Evolutionary conservation across 2,888 invertebrate species (phyloP).

Genomic region (Rhyacophila evoluta): DNA sequence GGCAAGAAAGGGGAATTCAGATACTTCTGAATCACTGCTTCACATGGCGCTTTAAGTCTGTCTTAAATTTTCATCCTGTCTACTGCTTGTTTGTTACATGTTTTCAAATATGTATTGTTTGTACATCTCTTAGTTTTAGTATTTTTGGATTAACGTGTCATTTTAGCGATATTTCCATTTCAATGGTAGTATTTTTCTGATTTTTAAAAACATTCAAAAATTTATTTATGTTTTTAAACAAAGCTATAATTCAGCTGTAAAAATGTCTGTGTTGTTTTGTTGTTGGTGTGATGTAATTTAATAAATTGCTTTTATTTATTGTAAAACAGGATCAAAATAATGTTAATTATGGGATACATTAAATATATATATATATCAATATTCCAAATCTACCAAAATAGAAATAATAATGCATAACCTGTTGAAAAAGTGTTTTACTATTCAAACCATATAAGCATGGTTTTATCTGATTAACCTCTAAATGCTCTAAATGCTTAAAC

Average conservation of each 20-base stretch:
- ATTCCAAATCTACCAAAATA: neutral
- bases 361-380: too few relatives aligned
- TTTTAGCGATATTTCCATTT: neutral
- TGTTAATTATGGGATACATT: too few relatives aligned
- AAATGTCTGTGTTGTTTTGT: neutral
- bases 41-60: slow-evolving; percentile 55
- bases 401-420: too few relatives aligned
- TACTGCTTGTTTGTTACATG: neutral
- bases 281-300: neutral
- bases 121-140: neutral
- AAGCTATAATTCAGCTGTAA: neutral
- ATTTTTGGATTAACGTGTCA: neutral
- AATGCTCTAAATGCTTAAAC: too few relatives aligned
- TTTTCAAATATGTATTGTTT: neutral
- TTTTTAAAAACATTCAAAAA: neutral
- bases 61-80: slow-evolving; percentile 13
- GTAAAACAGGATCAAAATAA: slow-evolving; percentile 2
- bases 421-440: too few relatives aligned
- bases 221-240: neutral
- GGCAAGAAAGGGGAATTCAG: slow-evolving; percentile 96
- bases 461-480: too few relatives aligned
- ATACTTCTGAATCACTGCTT: slow-evolving; percentile 79
- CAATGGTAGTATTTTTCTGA: neutral
- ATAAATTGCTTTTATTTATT: neutral
- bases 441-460: too few relatives aligned